Conservation (phyloP, 2,888 invertebrate genomes). For the Eudemis profundana region DNA sequence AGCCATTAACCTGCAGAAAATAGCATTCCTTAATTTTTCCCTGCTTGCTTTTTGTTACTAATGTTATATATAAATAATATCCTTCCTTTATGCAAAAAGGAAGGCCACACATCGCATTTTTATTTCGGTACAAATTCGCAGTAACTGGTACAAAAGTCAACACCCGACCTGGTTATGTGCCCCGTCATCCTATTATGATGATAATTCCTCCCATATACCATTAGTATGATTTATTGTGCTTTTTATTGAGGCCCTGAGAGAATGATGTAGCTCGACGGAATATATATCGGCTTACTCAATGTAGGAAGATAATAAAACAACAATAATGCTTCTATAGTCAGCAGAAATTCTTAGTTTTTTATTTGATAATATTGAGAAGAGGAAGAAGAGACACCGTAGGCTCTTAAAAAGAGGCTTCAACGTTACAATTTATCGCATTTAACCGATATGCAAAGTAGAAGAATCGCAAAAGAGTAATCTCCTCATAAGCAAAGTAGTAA, state of each 20-base stretch:
- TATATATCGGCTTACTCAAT: not conserved
- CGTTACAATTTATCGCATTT: not conserved
- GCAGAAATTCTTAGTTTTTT: too few species aligned
- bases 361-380: too few species aligned
- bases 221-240: constrained; percentile 15
- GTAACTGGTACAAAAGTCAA: not conserved
- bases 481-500: not conserved
- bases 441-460: not conserved
- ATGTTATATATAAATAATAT: too few species aligned
- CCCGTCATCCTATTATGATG: constrained; percentile 6
- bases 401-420: not conserved
- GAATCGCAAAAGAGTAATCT: not conserved
- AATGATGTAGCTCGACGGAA: constrained; percentile 2
- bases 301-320: not conserved
- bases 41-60: too few species aligned
- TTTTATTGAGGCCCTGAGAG: constrained; percentile 13
- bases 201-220: constrained; percentile 13
- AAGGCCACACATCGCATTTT: too few species aligned
- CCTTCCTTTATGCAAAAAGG: too few species aligned
- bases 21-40: too few species aligned
- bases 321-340: not conserved
- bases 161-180: not conserved
- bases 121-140: too few species aligned
- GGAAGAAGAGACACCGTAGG: not conserved
- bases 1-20: too few species aligned